A percentile compares a stretch with the other conserved stretches of the same genome.
phyloP scores from a whole-genome alignment of 2,797 vertebrate genomes.

The Leptodactylus fallax region DNA sequence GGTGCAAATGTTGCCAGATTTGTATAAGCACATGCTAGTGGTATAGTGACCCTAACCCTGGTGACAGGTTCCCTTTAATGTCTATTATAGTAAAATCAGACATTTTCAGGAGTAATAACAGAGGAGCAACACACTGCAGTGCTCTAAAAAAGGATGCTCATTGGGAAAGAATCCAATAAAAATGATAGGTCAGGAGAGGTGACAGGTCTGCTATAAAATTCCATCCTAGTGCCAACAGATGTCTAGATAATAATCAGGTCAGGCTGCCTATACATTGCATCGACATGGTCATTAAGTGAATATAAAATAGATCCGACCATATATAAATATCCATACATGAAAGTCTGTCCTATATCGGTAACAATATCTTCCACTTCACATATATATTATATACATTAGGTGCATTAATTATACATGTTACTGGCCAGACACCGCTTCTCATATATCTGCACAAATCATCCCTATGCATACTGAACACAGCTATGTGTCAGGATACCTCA shows the following conservation, averaged over 20 bases:
- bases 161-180: neutral
- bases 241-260: neutral
- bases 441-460: constrained; percentile 29
- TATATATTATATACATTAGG: neutral
- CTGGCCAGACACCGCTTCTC: constrained; percentile 1
- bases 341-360: neutral
- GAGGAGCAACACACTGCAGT: no score
- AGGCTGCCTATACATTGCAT: neutral
- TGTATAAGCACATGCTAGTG: no score
- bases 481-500: constrained; percentile 43
- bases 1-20: no score
- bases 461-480: constrained; percentile 15
- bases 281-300: neutral
- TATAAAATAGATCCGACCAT: no score
- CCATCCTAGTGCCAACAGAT: neutral
- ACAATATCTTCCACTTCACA: neutral
- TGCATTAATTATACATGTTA: neutral
- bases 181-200: neutral
- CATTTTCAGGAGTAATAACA: no score
- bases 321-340: neutral
- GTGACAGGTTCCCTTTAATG: no score
- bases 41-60: no score
- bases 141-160: no score
- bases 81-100: no score
- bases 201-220: neutral